Conservation (phyloP, 2,797 vertebrate genomes). For the Glyptemys insculpta region DNA sequence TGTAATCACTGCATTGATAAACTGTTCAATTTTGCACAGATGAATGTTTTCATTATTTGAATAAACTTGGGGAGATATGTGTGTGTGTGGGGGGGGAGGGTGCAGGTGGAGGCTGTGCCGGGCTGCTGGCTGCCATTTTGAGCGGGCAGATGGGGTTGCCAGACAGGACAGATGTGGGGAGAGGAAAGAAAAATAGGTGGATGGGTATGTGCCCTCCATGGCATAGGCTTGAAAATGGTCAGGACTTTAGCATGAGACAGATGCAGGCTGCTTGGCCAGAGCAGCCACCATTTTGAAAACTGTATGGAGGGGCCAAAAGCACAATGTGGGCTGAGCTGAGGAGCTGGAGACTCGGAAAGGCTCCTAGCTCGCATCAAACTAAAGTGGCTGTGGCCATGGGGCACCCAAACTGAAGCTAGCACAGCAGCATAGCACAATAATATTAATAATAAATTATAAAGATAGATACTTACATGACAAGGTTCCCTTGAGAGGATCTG, state of each 20-base stretch:
- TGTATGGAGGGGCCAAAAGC: too few relatives aligned
- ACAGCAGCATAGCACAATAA: too few relatives aligned
- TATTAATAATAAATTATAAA: not conserved
- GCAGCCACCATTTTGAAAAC: not conserved
- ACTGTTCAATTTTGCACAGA: not conserved
- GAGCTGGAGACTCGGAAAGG: not conserved
- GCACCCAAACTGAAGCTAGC: not conserved
- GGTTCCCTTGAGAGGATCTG: too few relatives aligned
- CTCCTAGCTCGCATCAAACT: not conserved
- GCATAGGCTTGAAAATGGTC: not conserved
- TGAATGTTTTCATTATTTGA: too few relatives aligned
- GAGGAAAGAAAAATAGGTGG: not conserved
- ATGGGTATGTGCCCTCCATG: not conserved
- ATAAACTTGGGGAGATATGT: too few relatives aligned
- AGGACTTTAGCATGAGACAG: not conserved
- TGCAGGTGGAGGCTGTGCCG: not conserved
- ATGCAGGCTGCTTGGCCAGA: not conserved
- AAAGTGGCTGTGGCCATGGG: not conserved
- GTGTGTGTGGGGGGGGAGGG: too few relatives aligned
- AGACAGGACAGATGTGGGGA: not conserved
- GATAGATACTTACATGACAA: not conserved
- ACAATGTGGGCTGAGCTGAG: too few relatives aligned
- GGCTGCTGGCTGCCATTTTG: not conserved
- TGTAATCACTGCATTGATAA: not conserved
- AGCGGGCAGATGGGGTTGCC: not conserved